Percentiles rank a stretch among this genome's conserved stretches.
Evolutionary conservation across 2,888 invertebrate species (phyloP).

Genomic region (Cephus pulcher): DNA sequence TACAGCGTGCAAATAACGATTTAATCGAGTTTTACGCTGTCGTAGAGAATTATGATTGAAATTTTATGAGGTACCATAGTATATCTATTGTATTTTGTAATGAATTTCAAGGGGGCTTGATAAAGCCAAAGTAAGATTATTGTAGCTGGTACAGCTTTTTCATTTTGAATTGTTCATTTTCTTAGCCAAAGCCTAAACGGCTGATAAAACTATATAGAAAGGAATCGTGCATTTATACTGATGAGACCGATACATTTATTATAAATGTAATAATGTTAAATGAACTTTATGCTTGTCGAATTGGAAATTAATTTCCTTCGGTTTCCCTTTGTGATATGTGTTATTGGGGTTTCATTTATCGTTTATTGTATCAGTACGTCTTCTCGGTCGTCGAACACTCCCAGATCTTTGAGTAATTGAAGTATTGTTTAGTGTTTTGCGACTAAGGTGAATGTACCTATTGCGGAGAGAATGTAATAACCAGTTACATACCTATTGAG

Average conservation of each 20-base stretch:
- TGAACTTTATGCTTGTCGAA: not conserved
- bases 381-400: conserved; percentile 1
- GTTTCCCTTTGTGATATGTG: not conserved
- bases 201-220: not conserved
- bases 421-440: conserved; percentile 1
- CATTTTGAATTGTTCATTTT: not conserved
- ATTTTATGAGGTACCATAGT: not conserved
- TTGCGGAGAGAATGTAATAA: not conserved
- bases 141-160: not conserved
- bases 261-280: not conserved
- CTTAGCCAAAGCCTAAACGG: not conserved
- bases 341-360: not conserved
- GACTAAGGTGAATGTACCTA: not conserved
- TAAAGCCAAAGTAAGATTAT: not conserved
- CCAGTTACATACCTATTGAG: not conserved
- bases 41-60: not conserved
- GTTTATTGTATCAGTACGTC: not conserved
- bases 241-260: not conserved
- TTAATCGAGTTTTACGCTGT: not conserved
- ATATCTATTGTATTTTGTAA: not conserved
- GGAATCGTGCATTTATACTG: not conserved
- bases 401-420: not conserved
- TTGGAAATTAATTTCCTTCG: not conserved
- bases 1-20: not conserved
- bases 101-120: not conserved